A percentile compares a stretch with the other conserved stretches of the same genome.
These are phyloP conservation scores for Drosophila rhopaloa DNA, from an alignment of 1,140 invertebrate species.

Conservation along the genomic window DNA sequence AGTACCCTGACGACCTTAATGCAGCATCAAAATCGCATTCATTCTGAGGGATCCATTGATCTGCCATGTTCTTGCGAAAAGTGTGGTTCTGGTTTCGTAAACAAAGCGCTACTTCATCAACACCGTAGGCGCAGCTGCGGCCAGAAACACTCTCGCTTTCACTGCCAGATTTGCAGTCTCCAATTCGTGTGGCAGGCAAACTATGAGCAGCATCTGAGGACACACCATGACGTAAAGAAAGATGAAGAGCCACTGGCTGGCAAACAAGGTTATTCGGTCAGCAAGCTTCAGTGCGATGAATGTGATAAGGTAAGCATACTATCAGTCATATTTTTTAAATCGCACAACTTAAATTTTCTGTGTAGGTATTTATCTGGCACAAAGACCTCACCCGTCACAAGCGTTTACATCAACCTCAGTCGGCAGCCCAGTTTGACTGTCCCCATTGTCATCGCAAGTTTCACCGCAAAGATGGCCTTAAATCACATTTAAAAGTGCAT, in stretches of 20 bases:
- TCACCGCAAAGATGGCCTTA: slow-evolving; percentile 85
- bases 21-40: slow-evolving; percentile 53
- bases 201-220: slow-evolving; percentile 46
- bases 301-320: slow-evolving; percentile 82
- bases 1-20: slow-evolving; percentile 32
- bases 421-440: slow-evolving; percentile 85
- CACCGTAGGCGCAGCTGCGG: slow-evolving; percentile 56
- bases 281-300: slow-evolving; percentile 84
- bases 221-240: slow-evolving; percentile 25
- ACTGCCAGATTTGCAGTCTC: slow-evolving; percentile 51
- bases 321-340: background rate
- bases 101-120: slow-evolving; percentile 52
- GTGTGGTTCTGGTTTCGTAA: slow-evolving; percentile 56
- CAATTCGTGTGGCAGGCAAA: slow-evolving; percentile 69
- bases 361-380: slow-evolving; percentile 85
- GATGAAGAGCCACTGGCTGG: background rate
- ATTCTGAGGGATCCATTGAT: slow-evolving; percentile 5
- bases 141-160: slow-evolving; percentile 46
- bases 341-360: background rate
- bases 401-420: slow-evolving; percentile 84
- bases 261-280: slow-evolving; percentile 13
- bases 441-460: slow-evolving; percentile 86
- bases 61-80: slow-evolving; percentile 44
- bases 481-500: slow-evolving; percentile 72
- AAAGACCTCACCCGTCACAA: slow-evolving; percentile 85